A percentile compares a stretch with the other conserved stretches of the same genome.
These are phyloP conservation scores for Aphelocoma californica DNA, from an alignment of 2,797 vertebrate genomes.

Conservation along the genomic window DNA sequence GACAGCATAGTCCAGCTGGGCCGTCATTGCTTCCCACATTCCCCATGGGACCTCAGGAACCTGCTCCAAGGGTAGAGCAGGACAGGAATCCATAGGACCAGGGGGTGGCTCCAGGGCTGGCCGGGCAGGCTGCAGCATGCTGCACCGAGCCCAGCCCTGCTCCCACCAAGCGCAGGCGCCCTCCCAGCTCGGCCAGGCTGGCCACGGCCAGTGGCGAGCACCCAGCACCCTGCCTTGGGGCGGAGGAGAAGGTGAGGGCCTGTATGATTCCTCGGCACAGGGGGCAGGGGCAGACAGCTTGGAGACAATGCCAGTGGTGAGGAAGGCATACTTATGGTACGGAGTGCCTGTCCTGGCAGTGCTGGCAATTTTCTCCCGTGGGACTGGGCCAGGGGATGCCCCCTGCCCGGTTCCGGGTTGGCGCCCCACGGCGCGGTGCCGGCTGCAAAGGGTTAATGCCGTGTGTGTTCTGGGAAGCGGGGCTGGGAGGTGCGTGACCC, in stretches of 20 bases:
- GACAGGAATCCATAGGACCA: not conserved
- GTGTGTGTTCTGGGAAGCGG: conserved; percentile 62
- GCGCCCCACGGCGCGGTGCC: not conserved
- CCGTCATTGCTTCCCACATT: not conserved
- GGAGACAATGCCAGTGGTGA: rapidly evolving
- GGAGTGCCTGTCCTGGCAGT: rapidly evolving
- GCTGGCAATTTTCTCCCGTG: not conserved
- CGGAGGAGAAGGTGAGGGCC: not conserved
- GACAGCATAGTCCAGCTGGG: not conserved
- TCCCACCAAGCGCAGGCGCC: not conserved
- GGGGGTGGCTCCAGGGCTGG: not conserved
- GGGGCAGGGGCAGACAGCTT: not conserved
- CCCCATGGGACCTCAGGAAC: not conserved
- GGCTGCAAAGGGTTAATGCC: conserved; percentile 71
- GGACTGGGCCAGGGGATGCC: not conserved
- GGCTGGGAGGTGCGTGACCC: conserved; percentile 61
- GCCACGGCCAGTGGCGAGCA: not conserved
- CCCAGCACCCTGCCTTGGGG: not conserved
- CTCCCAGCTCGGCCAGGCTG: not conserved
- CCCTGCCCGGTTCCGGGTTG: not conserved
- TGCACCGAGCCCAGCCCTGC: not conserved
- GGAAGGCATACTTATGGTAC: not conserved
- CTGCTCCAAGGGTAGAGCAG: not conserved
- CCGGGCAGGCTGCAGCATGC: not conserved
- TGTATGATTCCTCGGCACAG: rapidly evolving